Percentiles rank a stretch among this genome's conserved stretches.
phyloP scores from a whole-genome alignment of 2,888 invertebrate species.

The Drosophila planitibia region DNA sequence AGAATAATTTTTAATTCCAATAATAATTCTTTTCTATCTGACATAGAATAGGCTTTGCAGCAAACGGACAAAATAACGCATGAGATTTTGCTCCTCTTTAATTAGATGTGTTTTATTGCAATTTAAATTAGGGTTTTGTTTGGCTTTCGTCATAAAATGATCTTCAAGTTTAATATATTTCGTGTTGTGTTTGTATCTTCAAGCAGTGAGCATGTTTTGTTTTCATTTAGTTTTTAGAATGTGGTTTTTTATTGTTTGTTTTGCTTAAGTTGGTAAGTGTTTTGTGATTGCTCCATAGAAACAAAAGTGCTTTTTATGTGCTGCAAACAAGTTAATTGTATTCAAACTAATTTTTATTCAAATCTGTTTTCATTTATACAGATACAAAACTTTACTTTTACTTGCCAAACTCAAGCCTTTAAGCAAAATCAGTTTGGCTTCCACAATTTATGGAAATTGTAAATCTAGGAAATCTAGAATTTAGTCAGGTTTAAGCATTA shows the following conservation, averaged over 20 bases:
- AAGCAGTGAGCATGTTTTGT: conserved; percentile 31
- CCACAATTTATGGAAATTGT: neutral
- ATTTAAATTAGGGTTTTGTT: conserved; percentile 31
- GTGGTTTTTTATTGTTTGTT: conserved; percentile 4
- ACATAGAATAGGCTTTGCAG: neutral
- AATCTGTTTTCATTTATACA: conserved; percentile 13
- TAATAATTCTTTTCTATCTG: neutral
- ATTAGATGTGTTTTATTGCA: conserved; percentile 6
- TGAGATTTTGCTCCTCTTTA: neutral
- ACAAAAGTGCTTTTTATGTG: neutral
- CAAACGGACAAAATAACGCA: neutral
- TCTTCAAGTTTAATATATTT: conserved; percentile 41
- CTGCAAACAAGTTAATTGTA: conserved; percentile 1
- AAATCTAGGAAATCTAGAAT: neutral
- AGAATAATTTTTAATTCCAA: neutral
- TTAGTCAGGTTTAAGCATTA: neutral
- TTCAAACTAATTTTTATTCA: conserved; percentile 13
- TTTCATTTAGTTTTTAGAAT: conserved; percentile 13
- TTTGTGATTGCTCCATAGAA: conserved; percentile 33
- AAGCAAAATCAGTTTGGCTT: neutral
- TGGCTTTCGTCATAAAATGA: conserved; percentile 47
- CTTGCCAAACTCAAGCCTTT: neutral
- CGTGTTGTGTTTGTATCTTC: conserved; percentile 26
- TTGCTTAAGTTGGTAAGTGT: conserved; percentile 43
- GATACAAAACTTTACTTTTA: conserved; percentile 20